phyloP scores from a whole-genome alignment of 1,140 invertebrate species.

The Doryteuthis pealeii region DNA sequence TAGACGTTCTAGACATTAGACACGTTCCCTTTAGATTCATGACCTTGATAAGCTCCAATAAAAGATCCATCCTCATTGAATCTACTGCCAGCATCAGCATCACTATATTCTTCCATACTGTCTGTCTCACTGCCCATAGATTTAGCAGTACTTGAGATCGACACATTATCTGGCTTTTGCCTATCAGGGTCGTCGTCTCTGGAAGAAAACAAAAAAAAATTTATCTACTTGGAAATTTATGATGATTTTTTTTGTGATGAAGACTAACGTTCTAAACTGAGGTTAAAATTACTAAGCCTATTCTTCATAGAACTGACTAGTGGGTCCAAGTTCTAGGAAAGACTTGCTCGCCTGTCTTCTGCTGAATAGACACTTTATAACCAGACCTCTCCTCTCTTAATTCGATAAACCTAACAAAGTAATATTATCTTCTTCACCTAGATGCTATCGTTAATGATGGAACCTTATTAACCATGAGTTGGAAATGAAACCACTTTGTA shows the following conservation, averaged over 20 bases:
- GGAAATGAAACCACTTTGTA: no score
- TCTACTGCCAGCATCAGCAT: constrained; percentile 40
- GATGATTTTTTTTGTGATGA: constrained; percentile 5
- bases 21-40: constrained; percentile 5
- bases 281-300: no score
- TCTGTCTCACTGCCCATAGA: constrained; percentile 26
- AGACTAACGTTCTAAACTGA: no score
- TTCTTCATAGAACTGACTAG: no score
- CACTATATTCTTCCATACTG: constrained; percentile 38
- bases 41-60: constrained; percentile 41
- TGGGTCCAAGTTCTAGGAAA: no score
- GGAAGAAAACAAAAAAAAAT: constrained; percentile 23
- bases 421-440: no score
- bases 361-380: no score
- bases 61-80: constrained; percentile 55
- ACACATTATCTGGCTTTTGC: constrained; percentile 31
- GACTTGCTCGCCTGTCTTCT: no score
- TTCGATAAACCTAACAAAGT: no score
- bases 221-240: constrained; percentile 11
- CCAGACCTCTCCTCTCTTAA: no score
- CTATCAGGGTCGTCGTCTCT: constrained; percentile 38
- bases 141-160: constrained; percentile 29
- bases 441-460: no score
- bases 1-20: background rate
- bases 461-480: no score